Conservation (phyloP, 2,113 vertebrate genomes). For the Tor tambroides region DNA sequence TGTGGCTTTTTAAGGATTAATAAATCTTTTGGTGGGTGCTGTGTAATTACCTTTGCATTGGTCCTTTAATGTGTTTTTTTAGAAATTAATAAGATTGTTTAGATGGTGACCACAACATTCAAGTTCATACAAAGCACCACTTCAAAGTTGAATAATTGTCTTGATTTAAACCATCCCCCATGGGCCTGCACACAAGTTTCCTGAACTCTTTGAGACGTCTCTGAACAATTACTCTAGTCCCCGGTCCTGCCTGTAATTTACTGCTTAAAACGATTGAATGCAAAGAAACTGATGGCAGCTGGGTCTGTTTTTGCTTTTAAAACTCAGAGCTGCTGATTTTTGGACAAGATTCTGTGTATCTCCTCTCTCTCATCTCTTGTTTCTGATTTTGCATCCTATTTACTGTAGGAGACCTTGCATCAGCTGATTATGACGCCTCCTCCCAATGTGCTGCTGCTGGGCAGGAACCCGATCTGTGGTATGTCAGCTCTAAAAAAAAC, state of each 20-base stretch:
- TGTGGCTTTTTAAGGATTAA: neutral
- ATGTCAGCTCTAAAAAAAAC: conserved; percentile 62
- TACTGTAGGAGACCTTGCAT: conserved; percentile 88
- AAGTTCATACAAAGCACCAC: conserved; percentile 16
- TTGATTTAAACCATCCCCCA: conserved; percentile 12
- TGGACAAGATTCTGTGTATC: neutral
- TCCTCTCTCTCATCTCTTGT: neutral
- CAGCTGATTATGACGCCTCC: conserved; percentile 97
- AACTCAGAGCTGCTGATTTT: neutral
- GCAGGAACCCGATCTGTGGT: conserved; percentile 91
- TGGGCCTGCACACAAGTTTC: neutral
- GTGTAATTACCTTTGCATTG: neutral
- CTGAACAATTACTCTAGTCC: neutral
- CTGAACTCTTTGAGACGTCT: neutral
- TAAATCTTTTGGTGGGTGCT: neutral
- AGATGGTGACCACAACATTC: neutral
- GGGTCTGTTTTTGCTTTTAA: neutral
- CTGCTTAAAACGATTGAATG: conserved; percentile 10
- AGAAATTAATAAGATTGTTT: neutral
- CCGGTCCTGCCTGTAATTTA: neutral
- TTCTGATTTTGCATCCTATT: conserved; percentile 17
- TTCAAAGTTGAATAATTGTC: conserved; percentile 33
- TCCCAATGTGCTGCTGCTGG: conserved; percentile 92
- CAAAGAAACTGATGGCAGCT: conserved; percentile 18
- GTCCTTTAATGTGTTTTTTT: neutral